Evolutionary conservation across 2,797 vertebrate species (phyloP), one percentile per base, ranked within the genome.

Genomic region (Zalophus californianus): DNA sequence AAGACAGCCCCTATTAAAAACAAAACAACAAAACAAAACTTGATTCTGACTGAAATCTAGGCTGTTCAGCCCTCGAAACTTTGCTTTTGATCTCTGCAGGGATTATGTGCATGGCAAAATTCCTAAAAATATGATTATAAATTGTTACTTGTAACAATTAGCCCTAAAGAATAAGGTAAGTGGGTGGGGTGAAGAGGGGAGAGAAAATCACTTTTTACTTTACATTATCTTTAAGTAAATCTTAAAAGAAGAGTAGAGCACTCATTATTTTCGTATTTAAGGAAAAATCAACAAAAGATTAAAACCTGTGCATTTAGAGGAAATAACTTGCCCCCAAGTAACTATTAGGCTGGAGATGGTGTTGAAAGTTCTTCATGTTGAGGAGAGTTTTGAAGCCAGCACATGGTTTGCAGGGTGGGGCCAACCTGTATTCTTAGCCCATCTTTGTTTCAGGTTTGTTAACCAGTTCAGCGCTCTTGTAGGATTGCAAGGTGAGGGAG

Each of bases 381-480:
- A 86, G 62, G 79, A 94, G 86, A 50, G 32, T 73, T 91, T 85
- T 64, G 50, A 85, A 86, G 79, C 21, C 62, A 70, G 73, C 32
- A 44, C 32, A 21, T 44, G 50, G 54, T 32, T n/a, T 23, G 78
- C 13, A 0, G 41, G 77, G 4, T 3, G 54, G 48, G 66, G 38
- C 68, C 32, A 10, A 18, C 18, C 54, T 16, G 10, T 77, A 15
- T 82, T 75, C 82, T 35, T 73, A 35, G 48, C 4, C 48, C 27
- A 15, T 73, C 64, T 93, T 92, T 54, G 79, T 89, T 96, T 93
- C 73, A 52, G 56, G 50, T 83, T 84, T 75, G 80, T 88, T 90
- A 92, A 84, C 79, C 68, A 78, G 86, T 78, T 92, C 70, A n/a
- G 48, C 16, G 70, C 93, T 93, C 54, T 0, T 6, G 18, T 25